Conservation (phyloP, 2,888 invertebrate genomes). For the Napeogenes inachia region DNA sequence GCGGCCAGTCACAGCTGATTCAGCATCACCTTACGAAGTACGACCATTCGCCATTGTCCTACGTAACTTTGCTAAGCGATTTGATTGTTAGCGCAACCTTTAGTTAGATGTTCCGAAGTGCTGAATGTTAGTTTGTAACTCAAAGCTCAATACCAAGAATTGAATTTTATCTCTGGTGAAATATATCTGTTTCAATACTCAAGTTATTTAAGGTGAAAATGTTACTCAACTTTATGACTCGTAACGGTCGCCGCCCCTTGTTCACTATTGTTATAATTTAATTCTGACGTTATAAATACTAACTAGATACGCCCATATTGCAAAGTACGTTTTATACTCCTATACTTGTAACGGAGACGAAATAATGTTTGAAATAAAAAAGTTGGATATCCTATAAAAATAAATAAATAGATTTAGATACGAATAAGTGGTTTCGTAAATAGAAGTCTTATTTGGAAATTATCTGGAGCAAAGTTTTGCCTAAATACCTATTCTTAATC, state of each 20-base stretch:
- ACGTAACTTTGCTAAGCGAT: conserved; percentile 25
- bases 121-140: conserved; percentile 5
- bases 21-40: conserved; percentile 56
- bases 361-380: conserved; percentile 1
- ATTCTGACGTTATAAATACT: conserved; percentile 20
- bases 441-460: neutral
- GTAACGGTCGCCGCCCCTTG: conserved; percentile 8
- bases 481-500: conserved; percentile 13
- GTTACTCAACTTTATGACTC: conserved; percentile 1
- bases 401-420: too few species aligned
- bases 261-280: conserved; percentile 22
- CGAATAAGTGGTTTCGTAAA: neutral
- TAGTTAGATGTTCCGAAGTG: conserved; percentile 14
- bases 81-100: conserved; percentile 23
- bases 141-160: neutral
- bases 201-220: neutral
- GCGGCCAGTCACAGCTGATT: conserved; percentile 63
- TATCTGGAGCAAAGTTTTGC: neutral
- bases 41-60: conserved; percentile 31
- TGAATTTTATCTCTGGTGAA: neutral
- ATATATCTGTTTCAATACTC: neutral
- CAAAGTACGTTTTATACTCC: conserved; percentile 20
- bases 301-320: conserved; percentile 22
- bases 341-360: conserved; percentile 20
- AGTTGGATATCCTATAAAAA: neutral